Base-by-base conservation (phyloP, 2,797 vertebrate genomes). In the Malacoraja senta region DNA sequence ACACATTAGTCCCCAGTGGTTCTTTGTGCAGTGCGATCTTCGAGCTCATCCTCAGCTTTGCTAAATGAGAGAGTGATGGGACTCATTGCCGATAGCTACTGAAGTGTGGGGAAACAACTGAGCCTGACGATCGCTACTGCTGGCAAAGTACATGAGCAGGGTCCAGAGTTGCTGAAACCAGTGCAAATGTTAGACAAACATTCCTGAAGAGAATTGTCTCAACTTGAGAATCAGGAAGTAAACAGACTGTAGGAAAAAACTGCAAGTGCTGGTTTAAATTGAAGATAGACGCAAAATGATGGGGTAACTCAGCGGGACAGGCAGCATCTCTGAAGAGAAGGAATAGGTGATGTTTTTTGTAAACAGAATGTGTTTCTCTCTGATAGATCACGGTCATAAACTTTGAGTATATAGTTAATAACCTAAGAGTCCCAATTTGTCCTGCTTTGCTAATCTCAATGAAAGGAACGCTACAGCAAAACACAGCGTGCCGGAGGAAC, bases 281-380 rank as follows among this genome's bases (percentile, higher is more conserved):
- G 44, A 53, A 53, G 44, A 53, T 53, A 7, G 44, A 53, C 4
- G 4, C 44, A 53, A 53, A 53, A 53, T 53, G 44, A 4, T 53
- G 44, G 44, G 44, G 44, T 3, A 53, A 53, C 44, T 53, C 44
- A 53, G 44, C 44, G 4, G 44, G 44, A 53, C 44, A 53, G 44
- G 44, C 44, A 53, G 44, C 44, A 53, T 53, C 44, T 53, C 44
- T 53, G 44, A 4, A 53, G 44, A 53, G 44, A 53, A 53, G 44
- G 4, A 53, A 53, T 53, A 7, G 44, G 44, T 53, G 44, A 53
- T 53, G 4, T 53, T 53, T 53, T 53, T 53, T 53, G 35, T 88
- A 88, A 88, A 88, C 63, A 88, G n/a, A 68, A 68, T 88, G 61
- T 88, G n/a, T 88, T 35, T 8, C 35, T n/a, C 19, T 68, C 35